These are phyloP conservation scores for Cochlearius cochlearius DNA, from an alignment of 2,113 vertebrate genomes.

Conservation along the genomic window DNA sequence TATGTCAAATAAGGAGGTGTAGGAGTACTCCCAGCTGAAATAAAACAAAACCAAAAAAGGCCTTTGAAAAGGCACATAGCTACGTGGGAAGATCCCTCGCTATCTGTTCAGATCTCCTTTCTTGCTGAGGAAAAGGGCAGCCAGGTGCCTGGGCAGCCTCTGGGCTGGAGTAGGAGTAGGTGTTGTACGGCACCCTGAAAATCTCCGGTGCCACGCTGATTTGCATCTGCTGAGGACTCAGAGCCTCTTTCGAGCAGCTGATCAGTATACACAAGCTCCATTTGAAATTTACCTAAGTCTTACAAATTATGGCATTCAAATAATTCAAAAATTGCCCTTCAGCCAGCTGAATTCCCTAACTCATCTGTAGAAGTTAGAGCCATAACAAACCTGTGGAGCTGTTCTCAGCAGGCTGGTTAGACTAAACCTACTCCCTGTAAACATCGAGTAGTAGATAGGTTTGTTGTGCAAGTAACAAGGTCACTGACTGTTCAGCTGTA, in stretches of 20 bases:
- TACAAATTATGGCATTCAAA: not conserved
- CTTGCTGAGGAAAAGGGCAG: not conserved
- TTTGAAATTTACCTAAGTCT: not conserved
- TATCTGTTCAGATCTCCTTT: not conserved
- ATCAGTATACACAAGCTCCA: too few species aligned
- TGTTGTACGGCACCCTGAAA: not conserved
- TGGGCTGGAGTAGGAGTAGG: not conserved
- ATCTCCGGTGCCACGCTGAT: not conserved
- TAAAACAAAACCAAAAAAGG: not conserved
- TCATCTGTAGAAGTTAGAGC: not conserved
- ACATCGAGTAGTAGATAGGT: constrained; percentile 32
- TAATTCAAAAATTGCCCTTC: not conserved
- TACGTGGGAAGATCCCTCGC: not conserved
- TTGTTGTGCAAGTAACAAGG: constrained; percentile 74
- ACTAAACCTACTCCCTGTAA: not conserved
- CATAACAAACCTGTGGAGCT: not conserved
- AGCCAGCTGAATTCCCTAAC: not conserved
- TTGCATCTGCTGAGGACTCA: not conserved
- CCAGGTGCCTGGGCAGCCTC: not conserved
- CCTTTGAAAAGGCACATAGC: not conserved
- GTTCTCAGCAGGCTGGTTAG: not conserved
- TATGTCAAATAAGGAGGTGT: not conserved
- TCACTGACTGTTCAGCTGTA: constrained; percentile 72
- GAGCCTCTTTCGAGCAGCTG: accelerated
- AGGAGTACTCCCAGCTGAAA: not conserved